These are phyloP conservation scores for Odontophorus gujanensis DNA, from an alignment of 2,113 vertebrate genomes.

Conservation along the genomic window DNA sequence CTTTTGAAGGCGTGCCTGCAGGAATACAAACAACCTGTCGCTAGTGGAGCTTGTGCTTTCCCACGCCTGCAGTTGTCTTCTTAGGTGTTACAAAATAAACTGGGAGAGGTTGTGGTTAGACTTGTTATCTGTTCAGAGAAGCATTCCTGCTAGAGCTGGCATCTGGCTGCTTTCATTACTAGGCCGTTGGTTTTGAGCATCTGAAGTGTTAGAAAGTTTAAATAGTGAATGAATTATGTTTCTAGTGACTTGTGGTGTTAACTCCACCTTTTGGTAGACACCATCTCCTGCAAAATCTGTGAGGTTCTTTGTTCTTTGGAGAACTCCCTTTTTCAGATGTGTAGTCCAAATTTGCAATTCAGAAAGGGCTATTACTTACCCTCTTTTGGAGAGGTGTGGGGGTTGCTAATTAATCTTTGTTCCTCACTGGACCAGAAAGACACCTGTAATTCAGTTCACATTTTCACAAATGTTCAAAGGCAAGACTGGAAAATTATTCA, in stretches of 20 bases:
- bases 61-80: neutral
- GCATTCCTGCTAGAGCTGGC: neutral
- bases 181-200: neutral
- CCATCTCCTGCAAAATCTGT: neutral
- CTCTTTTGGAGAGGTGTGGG: neutral
- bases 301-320: neutral
- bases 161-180: neutral
- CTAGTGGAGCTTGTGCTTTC: slow-evolving; percentile 24
- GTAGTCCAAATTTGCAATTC: neutral
- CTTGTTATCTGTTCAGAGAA: neutral
- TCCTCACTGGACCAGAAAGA: neutral
- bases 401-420: slow-evolving; percentile 18
- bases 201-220: neutral
- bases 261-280: neutral
- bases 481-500: neutral
- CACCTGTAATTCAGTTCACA: neutral
- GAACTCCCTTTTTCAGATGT: neutral
- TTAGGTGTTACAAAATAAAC: neutral
- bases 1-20: neutral
- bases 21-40: neutral
- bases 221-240: neutral
- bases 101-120: slow-evolving; percentile 11
- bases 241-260: neutral
- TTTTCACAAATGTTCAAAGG: slow-evolving; percentile 13
- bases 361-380: neutral